Conservation (phyloP, 2,113 vertebrate species). For the Otus sunia region DNA sequence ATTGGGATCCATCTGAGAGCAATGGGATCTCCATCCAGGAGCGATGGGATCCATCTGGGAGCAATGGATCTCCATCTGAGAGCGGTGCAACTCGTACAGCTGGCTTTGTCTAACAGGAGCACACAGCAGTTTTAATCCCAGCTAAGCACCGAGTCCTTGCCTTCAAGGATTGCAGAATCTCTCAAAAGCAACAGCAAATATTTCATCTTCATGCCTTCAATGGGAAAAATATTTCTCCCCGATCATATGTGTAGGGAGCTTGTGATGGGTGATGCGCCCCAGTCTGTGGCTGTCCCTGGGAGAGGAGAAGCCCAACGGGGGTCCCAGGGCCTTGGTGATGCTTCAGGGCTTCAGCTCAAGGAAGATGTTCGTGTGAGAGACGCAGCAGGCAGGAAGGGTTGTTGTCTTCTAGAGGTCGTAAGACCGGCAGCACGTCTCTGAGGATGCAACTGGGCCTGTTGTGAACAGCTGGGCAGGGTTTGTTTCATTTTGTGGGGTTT, state of each 20-base stretch:
- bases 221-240: neutral
- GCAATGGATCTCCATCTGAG: neutral
- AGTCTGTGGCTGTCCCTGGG: neutral
- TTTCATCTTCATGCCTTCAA: neutral
- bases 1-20: too few relatives aligned
- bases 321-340: neutral
- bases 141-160: neutral
- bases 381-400: neutral
- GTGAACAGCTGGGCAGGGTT: neutral
- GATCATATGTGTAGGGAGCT: neutral
- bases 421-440: accelerated
- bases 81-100: neutral
- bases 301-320: accelerated
- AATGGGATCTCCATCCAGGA: too few relatives aligned
- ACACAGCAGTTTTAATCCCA: neutral
- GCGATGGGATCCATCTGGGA: too few relatives aligned
- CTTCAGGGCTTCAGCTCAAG: neutral
- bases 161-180: neutral
- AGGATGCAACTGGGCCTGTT: neutral
- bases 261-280: neutral
- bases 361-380: neutral
- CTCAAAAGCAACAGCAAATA: neutral
- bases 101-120: neutral
- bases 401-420: neutral
- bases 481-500: neutral